Percentiles rank a stretch among this genome's conserved stretches.
Evolutionary conservation across 1,140 invertebrate genomes (phyloP).

Genomic region (Sitobion miscanthi): DNA sequence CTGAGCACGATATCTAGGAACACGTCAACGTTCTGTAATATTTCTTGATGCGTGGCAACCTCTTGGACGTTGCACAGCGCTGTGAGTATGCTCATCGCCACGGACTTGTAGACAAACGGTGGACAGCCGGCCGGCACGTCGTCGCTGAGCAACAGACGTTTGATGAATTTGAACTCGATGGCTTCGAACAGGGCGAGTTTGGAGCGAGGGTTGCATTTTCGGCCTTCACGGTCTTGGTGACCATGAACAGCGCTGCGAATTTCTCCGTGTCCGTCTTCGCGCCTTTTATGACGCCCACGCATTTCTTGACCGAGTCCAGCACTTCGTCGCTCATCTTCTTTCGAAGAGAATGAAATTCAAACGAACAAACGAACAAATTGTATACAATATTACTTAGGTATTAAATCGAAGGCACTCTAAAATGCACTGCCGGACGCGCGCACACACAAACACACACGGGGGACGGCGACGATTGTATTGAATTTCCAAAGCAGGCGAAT

Average conservation of each 20-base stretch:
- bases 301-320: slow-evolving; percentile 82
- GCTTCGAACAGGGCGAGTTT: slow-evolving; percentile 85
- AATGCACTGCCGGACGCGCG: too few species aligned
- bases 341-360: neutral
- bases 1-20: slow-evolving; percentile 82
- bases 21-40: slow-evolving; percentile 79
- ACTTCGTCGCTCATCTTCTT: slow-evolving; percentile 63
- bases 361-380: neutral
- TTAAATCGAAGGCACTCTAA: neutral
- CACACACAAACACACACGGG: neutral
- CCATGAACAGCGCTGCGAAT: slow-evolving; percentile 88
- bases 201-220: slow-evolving; percentile 75
- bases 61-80: slow-evolving; percentile 81
- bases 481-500: neutral
- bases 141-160: slow-evolving; percentile 75
- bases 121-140: slow-evolving; percentile 83
- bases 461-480: slow-evolving; percentile 7
- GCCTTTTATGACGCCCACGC: slow-evolving; percentile 76
- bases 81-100: slow-evolving; percentile 83
- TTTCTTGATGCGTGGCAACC: slow-evolving; percentile 79
- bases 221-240: slow-evolving; percentile 83
- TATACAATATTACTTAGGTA: too few species aligned
- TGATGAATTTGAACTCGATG: slow-evolving; percentile 84
- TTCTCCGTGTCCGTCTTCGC: slow-evolving; percentile 87
- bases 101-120: slow-evolving; percentile 85